Conservation (phyloP, 1,140 invertebrate species). For the Amphibalanus amphitrite region DNA sequence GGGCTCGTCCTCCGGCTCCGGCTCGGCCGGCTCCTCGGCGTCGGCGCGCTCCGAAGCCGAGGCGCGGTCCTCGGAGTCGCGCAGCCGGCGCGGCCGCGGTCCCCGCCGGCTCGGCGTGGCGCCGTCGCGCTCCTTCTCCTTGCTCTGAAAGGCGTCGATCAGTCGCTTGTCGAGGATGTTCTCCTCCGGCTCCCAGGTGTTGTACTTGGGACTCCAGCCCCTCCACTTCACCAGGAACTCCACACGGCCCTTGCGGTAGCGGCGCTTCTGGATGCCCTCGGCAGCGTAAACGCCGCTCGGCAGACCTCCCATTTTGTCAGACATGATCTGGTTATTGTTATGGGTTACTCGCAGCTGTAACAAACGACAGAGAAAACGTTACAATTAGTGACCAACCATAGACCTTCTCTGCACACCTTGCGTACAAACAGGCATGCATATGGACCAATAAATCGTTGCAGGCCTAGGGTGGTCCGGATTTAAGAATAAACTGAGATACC, state of each 20-base stretch:
- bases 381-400: too few species aligned
- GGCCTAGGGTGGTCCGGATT: too few species aligned
- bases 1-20: background rate
- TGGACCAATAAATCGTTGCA: too few species aligned
- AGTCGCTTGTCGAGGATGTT: conserved; percentile 24
- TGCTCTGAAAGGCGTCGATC: conserved; percentile 2
- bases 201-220: conserved; percentile 41
- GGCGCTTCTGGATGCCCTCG: conserved; percentile 52
- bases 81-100: background rate
- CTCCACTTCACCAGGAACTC: conserved; percentile 67
- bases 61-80: background rate
- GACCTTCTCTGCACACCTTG: too few species aligned
- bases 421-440: too few species aligned
- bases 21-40: background rate
- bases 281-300: conserved; percentile 26
- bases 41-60: background rate
- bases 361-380: too few species aligned
- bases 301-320: background rate
- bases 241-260: conserved; percentile 43
- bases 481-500: too few species aligned
- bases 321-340: too few species aligned
- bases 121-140: conserved; percentile 5
- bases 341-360: too few species aligned
- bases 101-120: background rate
- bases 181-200: conserved; percentile 55